Evolutionary conservation across 2,888 invertebrate genomes (phyloP).

Genomic region (Sarcophaga subvicina): DNA sequence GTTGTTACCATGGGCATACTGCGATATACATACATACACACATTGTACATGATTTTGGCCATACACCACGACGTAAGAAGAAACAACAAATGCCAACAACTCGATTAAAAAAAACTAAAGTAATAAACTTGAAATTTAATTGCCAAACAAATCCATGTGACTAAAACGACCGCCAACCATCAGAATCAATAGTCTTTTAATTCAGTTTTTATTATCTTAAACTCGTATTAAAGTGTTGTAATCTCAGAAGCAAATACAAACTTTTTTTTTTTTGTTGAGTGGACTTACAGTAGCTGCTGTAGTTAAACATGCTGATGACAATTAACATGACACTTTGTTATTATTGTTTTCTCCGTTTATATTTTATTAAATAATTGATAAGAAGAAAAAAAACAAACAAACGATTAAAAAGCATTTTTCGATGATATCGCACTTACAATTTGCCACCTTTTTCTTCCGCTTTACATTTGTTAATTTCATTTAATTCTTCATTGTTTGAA

Average conservation of each 20-base stretch:
- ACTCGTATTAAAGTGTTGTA: slow-evolving; percentile 55
- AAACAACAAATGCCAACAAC: slow-evolving; percentile 10
- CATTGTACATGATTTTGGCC: background rate
- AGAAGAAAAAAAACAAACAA: background rate
- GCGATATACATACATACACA: background rate
- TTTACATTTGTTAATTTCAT: slow-evolving; percentile 10
- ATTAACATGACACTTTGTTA: slow-evolving; percentile 60
- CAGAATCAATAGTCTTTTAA: slow-evolving; percentile 18
- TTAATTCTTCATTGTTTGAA: background rate
- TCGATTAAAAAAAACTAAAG: slow-evolving; percentile 35
- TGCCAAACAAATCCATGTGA: slow-evolving; percentile 63
- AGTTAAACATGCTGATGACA: slow-evolving; percentile 65
- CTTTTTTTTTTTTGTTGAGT: slow-evolving; percentile 28
- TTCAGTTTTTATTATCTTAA: slow-evolving; percentile 35
- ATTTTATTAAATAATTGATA: background rate
- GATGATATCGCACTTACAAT: slow-evolving; percentile 26
- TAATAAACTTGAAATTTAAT: slow-evolving; percentile 66
- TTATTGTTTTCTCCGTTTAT: slow-evolving; percentile 25
- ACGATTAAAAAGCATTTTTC: background rate
- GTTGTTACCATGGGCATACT: slow-evolving; percentile 16
- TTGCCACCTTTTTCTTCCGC: slow-evolving; percentile 46
- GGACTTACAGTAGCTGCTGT: slow-evolving; percentile 55
- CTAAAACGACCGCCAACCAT: slow-evolving; percentile 20
- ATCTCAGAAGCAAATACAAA: slow-evolving; percentile 58
- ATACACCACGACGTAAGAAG: background rate